These are phyloP conservation scores for Neomonachus schauinslandi DNA, from an alignment of 2,113 vertebrate species.

Conservation along the genomic window DNA sequence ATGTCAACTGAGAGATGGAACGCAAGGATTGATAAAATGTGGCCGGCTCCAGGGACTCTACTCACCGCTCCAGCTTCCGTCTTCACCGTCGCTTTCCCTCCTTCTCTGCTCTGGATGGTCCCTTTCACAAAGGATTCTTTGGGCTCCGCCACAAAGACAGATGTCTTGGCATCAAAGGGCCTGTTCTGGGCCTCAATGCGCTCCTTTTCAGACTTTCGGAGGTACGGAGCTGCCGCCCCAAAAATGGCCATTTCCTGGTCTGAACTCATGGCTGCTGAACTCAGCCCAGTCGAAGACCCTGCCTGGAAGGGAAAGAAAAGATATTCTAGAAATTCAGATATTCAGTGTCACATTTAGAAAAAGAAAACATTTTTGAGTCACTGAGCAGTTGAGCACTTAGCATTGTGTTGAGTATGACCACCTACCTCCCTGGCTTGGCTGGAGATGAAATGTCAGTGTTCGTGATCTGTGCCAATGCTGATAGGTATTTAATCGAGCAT, in stretches of 20 bases:
- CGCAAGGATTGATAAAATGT: not conserved
- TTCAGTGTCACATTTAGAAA: not conserved
- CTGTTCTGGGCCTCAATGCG: slow-evolving; percentile 87
- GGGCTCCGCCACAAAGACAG: slow-evolving; percentile 87
- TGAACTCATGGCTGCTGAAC: slow-evolving; percentile 85
- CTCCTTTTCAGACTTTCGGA: slow-evolving; percentile 90
- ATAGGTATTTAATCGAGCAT: not conserved
- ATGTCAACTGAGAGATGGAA: not conserved
- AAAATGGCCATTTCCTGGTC: slow-evolving; percentile 88
- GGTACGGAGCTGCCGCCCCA: slow-evolving; percentile 86
- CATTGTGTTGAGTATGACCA: not conserved
- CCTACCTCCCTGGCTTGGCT: not conserved
- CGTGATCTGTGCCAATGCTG: not conserved
- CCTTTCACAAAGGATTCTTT: slow-evolving; percentile 91
- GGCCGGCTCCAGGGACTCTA: not conserved
- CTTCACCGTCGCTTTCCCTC: slow-evolving; percentile 90
- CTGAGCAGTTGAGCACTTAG: not conserved
- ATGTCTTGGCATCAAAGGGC: slow-evolving; percentile 93
- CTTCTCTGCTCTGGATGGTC: slow-evolving; percentile 86
- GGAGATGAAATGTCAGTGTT: slow-evolving; percentile 27
- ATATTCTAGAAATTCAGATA: not conserved
- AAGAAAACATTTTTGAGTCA: not conserved
- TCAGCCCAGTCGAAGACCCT: not conserved
- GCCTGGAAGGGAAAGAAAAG: not conserved
- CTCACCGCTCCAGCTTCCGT: slow-evolving; percentile 88